Base-by-base conservation (phyloP, 2,797 vertebrate species). In the Sphaeramia orbicularis region DNA sequence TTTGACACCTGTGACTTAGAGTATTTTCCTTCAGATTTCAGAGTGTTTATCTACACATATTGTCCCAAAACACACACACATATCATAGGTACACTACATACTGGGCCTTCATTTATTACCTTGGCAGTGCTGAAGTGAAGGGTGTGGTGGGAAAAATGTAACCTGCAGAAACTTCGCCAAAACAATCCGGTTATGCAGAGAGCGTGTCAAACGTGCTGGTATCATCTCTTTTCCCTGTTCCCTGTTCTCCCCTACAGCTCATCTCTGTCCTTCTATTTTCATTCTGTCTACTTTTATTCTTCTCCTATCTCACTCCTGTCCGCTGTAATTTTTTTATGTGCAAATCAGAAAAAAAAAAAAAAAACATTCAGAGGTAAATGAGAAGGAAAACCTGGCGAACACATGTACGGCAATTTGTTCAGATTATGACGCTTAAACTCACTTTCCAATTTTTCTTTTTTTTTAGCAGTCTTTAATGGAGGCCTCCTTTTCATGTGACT, bases 91-190 rank as follows among this genome's bases (percentile, higher is more conserved):
- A 36, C 35, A 21, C 60, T 19, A 48, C 53, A 52, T 21, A 10
- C 16, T 54, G n/a, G 4, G 38, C 7, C 38, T 38, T 35, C 0
- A 4, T 77, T 62, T 71, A 64, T 57, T 59, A 15, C 13, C 3
- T 35, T 57, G 50, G 59, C 35, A 43, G 38, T 18, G 36, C 11
- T 12, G 19, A 59, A 6, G 6, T 0, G 0, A 49, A 85, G 81
- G 88, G 88, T 76, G 91, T 89, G 89, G 83, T 90, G 83, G 80
- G 77, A 89, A 89, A 51, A 80, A 65, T 74, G 13, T 71, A 37
- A 69, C 41, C 64, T 59, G 51, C 30, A 72, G 42, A 69, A 74
- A 44, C 45, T 1, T 45, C 13, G 55, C 60, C 80, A 83, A 85
- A 86, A 45, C 24, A 74, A 74, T 84, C 84, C 15, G 40, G 86